Base-by-base conservation (phyloP, 2,888 invertebrate species). In the Biston stratarius region DNA sequence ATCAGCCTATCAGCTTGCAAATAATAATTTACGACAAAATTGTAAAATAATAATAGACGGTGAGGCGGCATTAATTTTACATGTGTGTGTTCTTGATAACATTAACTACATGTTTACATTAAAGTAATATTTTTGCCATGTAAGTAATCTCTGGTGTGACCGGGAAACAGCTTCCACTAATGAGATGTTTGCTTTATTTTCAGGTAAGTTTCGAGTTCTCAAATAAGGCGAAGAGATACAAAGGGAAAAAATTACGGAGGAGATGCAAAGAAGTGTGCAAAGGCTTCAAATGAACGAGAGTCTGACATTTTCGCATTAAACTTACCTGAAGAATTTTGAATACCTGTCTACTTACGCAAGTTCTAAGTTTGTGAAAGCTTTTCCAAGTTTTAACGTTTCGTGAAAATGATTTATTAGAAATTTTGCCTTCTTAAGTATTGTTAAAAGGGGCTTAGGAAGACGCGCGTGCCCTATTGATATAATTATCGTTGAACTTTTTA, bases 181-280 rank as follows among this genome's bases (percentile, higher is more conserved):
- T 33, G 12, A 60, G 48, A 60, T 55, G 11, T 51, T 14, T 24
- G 53, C n/a, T 67, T 72, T 69, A 58, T 67, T 47, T 40, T 42
- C 72, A 71, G 74, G 74, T 74, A 74, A 71, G 74, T 38, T 38
- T n/a, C 33, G 33, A 5, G 11, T 6, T 8, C 40, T 24, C 61
- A 51, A 15, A 10, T 9, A 44, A 33, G 36, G 1, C 42, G 14
- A 60, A 38, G 6, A 9, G 6, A 38, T 2, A 38, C 8, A 38
- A 36, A 36, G 38, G 38, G 8, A 38, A 38, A 38, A 38, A 57
- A 15, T 42, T 15, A 36, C 11, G 6, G 38, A 42, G 34, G 36
- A 67, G 55, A 38, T 38, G n/a, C n/a, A n/a, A n/a, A n/a, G n/a
- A 38, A 38, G 59, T 60, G 62, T 49, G 38, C n/a, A 36, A 47